Conservation (phyloP, 2,797 vertebrate species). For the Cirrhinus mrigala region DNA sequence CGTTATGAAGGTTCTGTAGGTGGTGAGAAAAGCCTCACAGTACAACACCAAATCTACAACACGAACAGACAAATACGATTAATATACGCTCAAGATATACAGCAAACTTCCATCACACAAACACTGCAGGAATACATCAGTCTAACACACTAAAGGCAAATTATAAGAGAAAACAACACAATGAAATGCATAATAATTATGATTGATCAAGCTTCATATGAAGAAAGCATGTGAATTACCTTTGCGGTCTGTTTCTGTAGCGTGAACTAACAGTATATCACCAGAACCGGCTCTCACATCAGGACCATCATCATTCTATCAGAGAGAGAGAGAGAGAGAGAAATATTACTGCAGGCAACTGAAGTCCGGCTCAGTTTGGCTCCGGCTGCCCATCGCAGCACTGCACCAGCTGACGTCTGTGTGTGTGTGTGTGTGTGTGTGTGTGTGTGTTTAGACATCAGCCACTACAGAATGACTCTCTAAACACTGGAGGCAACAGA, state of each 20-base stretch:
- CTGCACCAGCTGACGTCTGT: conserved; percentile 29
- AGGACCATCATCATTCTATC: conserved; percentile 94
- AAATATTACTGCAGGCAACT: conserved; percentile 44
- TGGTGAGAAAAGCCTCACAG: conserved; percentile 98
- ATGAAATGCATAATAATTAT: background rate
- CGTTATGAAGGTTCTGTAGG: conserved; percentile 96
- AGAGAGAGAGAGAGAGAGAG: conserved; percentile 37
- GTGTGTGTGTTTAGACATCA: conserved; percentile 18
- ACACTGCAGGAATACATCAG: background rate
- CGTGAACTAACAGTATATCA: conserved; percentile 94
- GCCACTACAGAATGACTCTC: conserved; percentile 13
- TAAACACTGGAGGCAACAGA: background rate
- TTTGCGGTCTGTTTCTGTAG: conserved; percentile 97
- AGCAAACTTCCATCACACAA: conserved; percentile 44
- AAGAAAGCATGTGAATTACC: conserved; percentile 74
- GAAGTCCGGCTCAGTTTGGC: conserved; percentile 39
- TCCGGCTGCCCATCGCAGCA: conserved; percentile 25
- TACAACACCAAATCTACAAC: conserved; percentile 92
- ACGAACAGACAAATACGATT: conserved; percentile 50
- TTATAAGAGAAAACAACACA: background rate
- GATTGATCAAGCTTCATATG: background rate
- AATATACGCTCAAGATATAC: background rate
- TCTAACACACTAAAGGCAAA: background rate
- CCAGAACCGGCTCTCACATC: conserved; percentile 96
- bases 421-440: conserved; percentile 34